Evolutionary conservation across 1,140 invertebrate species (phyloP), one percentile per base, ranked within the genome.

Genomic region (Drosophila arizonae): DNA sequence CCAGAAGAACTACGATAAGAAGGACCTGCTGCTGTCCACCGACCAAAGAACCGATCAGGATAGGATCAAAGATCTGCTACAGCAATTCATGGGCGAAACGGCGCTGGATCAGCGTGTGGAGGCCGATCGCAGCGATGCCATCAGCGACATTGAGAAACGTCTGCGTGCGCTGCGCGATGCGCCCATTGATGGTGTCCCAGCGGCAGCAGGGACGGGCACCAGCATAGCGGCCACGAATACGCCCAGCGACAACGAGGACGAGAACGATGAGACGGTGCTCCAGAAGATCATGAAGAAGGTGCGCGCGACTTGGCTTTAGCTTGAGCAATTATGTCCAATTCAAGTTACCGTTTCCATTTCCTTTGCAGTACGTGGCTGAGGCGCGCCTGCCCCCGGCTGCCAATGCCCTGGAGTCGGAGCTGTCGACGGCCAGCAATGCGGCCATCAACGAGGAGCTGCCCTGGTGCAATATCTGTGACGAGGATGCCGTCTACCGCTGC

Each of bases 391-490:
- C 85, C 4, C 6, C 68, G 17, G 54, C 52, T n/a, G 66, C 82
- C 13, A 48, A 90, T 77, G 71, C 65, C 15, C 81, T 92, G 54
- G 77, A 89, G 51, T 65, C 60, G 2, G 69, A 92, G 33, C 70
- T 91, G 45, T 41, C 65, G 11, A 13, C 21, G 46, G 45, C 63
- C 17, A 15, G 21, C 2, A 33, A 33, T 33, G 15, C 55, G 3
- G 62, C 54, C 8, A n/a, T 24, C 15, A 89, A 71, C n/a, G 93
- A 95, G 77, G 95, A 96, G 84, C 91, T 96, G 5, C 95, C 95
- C 45, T 96, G 95, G 93, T 96, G 96, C 92, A 94, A 94, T 77
- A 94, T 96, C 48, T 96, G 96, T 81, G 95, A 96, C 90, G 94
- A 95, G 85, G 95, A 96, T 93, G 95, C 95, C 4, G 92, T 77